Percentiles rank a stretch among this genome's conserved stretches.
Conservation (phyloP, 2,888 invertebrate species). For the Chrysomela aeneicollis region DNA sequence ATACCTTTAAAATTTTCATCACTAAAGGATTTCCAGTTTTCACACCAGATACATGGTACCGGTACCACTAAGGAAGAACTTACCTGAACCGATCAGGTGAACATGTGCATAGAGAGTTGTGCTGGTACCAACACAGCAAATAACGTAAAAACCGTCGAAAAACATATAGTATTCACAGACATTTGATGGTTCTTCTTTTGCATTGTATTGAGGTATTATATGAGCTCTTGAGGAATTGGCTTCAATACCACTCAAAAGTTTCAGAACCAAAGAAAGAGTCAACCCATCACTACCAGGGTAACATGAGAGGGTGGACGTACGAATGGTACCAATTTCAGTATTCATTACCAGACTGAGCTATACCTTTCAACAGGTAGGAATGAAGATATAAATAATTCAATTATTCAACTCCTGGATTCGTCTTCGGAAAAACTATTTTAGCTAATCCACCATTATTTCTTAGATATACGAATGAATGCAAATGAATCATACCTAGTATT, state of each 20-base stretch:
- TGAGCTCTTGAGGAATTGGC: background rate
- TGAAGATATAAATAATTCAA: background rate
- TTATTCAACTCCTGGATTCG: no score
- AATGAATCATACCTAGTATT: background rate
- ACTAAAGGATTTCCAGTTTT: no score
- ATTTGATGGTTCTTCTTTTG: background rate
- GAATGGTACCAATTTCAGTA: background rate
- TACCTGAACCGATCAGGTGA: background rate
- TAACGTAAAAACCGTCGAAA: no score
- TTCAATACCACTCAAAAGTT: background rate
- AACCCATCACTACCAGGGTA: background rate
- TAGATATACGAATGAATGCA: no score
- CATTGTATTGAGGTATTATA: background rate
- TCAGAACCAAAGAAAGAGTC: background rate
- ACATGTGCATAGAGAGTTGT: background rate
- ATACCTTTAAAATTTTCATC: no score
- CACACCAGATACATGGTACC: background rate
- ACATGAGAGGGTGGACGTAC: background rate
- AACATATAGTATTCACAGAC: no score
- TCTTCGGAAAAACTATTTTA: no score
- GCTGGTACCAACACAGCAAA: background rate
- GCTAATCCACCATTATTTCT: no score
- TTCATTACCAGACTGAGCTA: background rate
- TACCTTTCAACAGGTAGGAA: background rate
- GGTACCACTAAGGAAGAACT: background rate